These are phyloP conservation scores for Stigmatopora argus DNA, from an alignment of 2,113 vertebrate genomes.

Conservation along the genomic window DNA sequence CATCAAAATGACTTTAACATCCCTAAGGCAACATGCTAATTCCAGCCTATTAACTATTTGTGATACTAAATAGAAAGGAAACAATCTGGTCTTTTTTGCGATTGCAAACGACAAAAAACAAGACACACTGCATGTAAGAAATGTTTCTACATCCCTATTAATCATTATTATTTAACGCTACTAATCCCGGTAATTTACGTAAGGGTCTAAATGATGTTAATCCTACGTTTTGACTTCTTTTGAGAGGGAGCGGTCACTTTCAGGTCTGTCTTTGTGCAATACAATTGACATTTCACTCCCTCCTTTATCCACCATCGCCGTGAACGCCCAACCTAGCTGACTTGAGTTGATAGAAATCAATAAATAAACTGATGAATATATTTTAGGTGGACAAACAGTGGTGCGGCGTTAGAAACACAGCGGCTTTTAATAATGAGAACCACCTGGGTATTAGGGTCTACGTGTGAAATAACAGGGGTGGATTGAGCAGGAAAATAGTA, in stretches of 20 bases:
- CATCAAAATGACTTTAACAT: neutral
- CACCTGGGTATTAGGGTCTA: constrained; percentile 74
- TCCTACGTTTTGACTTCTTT: constrained; percentile 49
- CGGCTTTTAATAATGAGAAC: constrained; percentile 71
- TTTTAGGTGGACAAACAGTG: constrained; percentile 64
- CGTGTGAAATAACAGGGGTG: constrained; percentile 74
- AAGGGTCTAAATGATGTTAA: constrained; percentile 59
- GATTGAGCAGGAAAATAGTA: constrained; percentile 73
- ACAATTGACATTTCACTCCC: constrained; percentile 18
- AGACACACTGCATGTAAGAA: neutral
- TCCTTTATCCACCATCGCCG: neutral
- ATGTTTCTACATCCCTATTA: constrained; percentile 31
- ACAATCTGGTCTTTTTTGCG: neutral
- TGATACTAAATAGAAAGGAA: neutral
- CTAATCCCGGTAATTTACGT: constrained; percentile 14
- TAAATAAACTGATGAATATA: constrained; percentile 15
- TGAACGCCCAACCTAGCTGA: constrained; percentile 17
- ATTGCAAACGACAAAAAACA: too few relatives aligned
- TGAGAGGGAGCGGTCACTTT: constrained; percentile 51
- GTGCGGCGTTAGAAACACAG: constrained; percentile 68
- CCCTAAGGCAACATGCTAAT: neutral
- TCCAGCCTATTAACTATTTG: neutral
- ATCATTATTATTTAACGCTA: constrained; percentile 38
- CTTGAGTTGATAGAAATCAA: constrained; percentile 63
- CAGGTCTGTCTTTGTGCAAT: constrained; percentile 49